phyloP scores from a whole-genome alignment of 1,140 invertebrate genomes.

The Meloidogyne exigua region DNA sequence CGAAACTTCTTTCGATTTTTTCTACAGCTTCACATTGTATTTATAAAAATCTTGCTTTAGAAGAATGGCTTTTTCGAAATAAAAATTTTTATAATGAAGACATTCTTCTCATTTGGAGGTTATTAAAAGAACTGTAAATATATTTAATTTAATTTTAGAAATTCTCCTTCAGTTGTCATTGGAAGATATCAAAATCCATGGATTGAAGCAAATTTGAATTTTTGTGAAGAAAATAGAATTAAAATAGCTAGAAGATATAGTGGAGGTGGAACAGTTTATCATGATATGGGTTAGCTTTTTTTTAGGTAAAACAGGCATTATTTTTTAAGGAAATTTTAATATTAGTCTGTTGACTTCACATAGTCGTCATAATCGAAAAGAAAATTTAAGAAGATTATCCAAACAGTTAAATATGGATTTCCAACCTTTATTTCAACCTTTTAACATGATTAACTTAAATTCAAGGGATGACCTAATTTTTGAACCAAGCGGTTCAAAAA shows the following conservation, averaged over 20 bases:
- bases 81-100: slow-evolving; percentile 46
- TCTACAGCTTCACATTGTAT: slow-evolving; percentile 51
- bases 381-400: slow-evolving; percentile 53
- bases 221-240: slow-evolving; percentile 43
- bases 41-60: slow-evolving; percentile 59
- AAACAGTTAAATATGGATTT: slow-evolving; percentile 48
- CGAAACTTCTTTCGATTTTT: slow-evolving; percentile 23
- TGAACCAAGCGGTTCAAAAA: slow-evolving; percentile 49
- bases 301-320: not conserved
- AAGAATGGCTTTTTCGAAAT: slow-evolving; percentile 58
- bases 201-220: slow-evolving; percentile 77
- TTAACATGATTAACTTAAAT: slow-evolving; percentile 24
- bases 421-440: not conserved
- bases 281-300: slow-evolving; percentile 78
- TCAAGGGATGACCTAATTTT: slow-evolving; percentile 56
- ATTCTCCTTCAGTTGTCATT: slow-evolving; percentile 87
- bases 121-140: not conserved
- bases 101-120: slow-evolving; percentile 57
- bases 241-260: slow-evolving; percentile 79
- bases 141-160: slow-evolving; percentile 66
- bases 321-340: slow-evolving; percentile 52
- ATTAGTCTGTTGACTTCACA: slow-evolving; percentile 55
- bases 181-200: slow-evolving; percentile 95
- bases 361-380: slow-evolving; percentile 49
- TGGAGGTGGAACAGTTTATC: slow-evolving; percentile 93